These are phyloP conservation scores for Diceros bicornis DNA, from an alignment of 2,797 vertebrate species.

Conservation along the genomic window DNA sequence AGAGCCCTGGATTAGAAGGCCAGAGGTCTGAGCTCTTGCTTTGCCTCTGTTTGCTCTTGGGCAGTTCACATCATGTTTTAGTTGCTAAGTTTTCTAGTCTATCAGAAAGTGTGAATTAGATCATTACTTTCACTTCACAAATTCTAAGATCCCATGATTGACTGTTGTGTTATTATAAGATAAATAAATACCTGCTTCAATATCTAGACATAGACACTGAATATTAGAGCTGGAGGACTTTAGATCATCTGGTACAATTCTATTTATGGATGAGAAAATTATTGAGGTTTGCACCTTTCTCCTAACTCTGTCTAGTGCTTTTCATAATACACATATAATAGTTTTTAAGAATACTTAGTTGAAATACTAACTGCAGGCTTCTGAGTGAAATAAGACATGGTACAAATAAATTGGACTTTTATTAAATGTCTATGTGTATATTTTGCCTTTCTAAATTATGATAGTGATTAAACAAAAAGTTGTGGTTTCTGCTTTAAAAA, in stretches of 20 bases:
- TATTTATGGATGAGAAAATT: neutral
- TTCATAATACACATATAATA: neutral
- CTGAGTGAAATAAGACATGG: neutral
- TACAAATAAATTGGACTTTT: neutral
- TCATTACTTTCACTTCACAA: neutral
- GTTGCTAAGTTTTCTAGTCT: slow-evolving; percentile 26
- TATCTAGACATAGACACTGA: neutral
- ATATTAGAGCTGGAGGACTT: neutral
- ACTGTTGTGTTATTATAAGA: neutral
- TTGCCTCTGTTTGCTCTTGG: neutral
- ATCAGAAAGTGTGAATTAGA: neutral
- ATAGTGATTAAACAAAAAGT: neutral
- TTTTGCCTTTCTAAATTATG: neutral
- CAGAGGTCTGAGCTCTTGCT: neutral
- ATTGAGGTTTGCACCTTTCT: neutral
- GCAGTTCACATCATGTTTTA: neutral
- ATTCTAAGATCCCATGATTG: neutral
- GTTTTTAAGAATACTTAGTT: neutral
- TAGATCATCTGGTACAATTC: neutral
- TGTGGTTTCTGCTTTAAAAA: slow-evolving; percentile 20
- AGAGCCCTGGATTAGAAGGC: slow-evolving; percentile 11
- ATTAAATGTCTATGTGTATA: neutral
- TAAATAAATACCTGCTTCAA: neutral
- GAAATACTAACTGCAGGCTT: neutral
- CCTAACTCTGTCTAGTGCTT: slow-evolving; percentile 23